These are phyloP conservation scores for Globicephala melas DNA, from an alignment of 2,113 vertebrate genomes.

Conservation along the genomic window DNA sequence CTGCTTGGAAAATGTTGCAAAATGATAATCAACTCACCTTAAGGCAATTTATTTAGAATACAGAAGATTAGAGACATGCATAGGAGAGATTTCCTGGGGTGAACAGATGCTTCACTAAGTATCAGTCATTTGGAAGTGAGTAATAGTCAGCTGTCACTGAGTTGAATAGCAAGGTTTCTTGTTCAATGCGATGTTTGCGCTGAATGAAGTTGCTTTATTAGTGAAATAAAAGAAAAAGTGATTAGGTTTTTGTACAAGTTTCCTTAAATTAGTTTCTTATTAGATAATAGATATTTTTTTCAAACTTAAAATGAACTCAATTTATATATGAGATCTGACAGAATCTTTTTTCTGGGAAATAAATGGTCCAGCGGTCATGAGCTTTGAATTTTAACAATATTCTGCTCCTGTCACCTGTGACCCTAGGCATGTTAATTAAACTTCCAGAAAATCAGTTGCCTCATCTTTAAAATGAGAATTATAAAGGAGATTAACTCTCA, in stretches of 20 bases:
- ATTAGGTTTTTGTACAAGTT: background rate
- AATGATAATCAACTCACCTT: background rate
- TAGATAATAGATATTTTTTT: background rate
- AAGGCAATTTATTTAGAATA: constrained; percentile 2
- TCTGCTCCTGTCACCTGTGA: background rate
- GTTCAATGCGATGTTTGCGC: background rate
- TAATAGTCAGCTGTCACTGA: background rate
- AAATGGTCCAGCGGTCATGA: background rate
- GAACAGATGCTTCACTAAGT: background rate
- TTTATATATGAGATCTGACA: background rate
- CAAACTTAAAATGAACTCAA: background rate
- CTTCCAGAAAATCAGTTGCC: background rate
- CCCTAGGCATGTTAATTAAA: background rate
- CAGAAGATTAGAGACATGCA: background rate
- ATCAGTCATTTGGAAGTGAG: background rate
- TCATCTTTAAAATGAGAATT: constrained; percentile 34
- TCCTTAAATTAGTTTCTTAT: background rate
- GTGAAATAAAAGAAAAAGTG: background rate
- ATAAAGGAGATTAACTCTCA: background rate
- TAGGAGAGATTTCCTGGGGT: background rate
- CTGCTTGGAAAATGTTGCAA: background rate
- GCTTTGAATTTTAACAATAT: constrained; percentile 18
- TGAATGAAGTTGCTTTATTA: background rate
- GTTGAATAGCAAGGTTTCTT: background rate
- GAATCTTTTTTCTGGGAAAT: background rate